Evolutionary conservation across 92 coral and sea anemone genomes (phyloP), one percentile per base, ranked within the genome.

Genomic region (Porites lobata): DNA sequence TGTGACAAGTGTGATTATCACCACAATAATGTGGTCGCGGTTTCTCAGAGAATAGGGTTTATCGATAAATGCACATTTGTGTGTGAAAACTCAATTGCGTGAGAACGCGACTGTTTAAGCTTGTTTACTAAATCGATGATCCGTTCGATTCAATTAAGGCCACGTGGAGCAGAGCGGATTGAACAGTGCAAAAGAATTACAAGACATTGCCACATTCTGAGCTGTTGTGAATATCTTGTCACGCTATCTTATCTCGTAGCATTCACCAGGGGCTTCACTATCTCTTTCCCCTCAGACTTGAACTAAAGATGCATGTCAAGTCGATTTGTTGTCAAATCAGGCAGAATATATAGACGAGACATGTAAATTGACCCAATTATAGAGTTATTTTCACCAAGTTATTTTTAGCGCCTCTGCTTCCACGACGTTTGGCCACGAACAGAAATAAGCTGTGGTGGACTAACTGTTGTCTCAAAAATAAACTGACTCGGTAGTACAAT

Each of bases 11-110:
- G 91, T 90, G 79, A 80, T 94, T 91, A 88, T 75, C 75, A 92
- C 98, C 98, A 65, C 96, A 95, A 93, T 84, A 88, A 86, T 93
- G 90, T 91, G 82, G 81, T 82, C 84, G 90, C 87, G 93, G 94
- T 91, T 80, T 77, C 20, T 29, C 51, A 26, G 76, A 86, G 91
- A 87, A 91, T 87, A 89, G 83, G 50, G 81, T 77, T 90, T 87
- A 91, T 87, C 85, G 65, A 87, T 26, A 63, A 72, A 72, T 78
- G 69, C 83, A 85, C 84, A n/a, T 73, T 73, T 72, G 26, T 64
- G 72, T 72, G 80, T 84, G 80, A 84, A 50, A 72, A 62, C 74
- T 61, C 79, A 74, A 84, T 84, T 84, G 87, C 87, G 87, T 74
- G 79, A 75, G 87, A 84, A 73, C 57, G 63, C n/a, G 50, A 53